Conservation (phyloP, 2,888 invertebrate genomes). For the Erebia aethiops region DNA sequence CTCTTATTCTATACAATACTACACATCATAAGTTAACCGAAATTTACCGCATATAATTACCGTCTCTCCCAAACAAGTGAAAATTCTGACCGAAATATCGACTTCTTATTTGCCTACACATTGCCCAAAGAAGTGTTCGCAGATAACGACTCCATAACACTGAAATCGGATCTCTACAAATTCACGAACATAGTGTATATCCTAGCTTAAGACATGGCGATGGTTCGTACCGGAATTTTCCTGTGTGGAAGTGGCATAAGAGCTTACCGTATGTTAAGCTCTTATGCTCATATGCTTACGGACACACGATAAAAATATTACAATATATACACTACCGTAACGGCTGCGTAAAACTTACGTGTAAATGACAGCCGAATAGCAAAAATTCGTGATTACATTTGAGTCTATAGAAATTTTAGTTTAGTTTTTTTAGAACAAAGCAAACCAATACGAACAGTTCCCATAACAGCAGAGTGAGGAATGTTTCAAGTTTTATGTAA, state of each 20-base stretch:
- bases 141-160: no score
- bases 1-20: slow-evolving; percentile 40
- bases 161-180: not conserved
- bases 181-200: not conserved
- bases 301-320: slow-evolving; percentile 48
- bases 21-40: slow-evolving; percentile 35
- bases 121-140: not conserved
- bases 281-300: not conserved
- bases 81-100: not conserved
- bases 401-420: slow-evolving; percentile 54
- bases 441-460: slow-evolving; percentile 32
- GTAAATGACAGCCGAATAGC: slow-evolving; percentile 63
- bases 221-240: not conserved
- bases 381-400: slow-evolving; percentile 64
- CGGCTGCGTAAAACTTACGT: slow-evolving; percentile 55
- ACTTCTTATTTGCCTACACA: not conserved
- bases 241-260: not conserved
- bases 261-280: slow-evolving; percentile 1
- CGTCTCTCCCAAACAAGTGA: not conserved
- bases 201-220: not conserved
- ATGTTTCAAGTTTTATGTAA: not conserved
- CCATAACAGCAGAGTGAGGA: slow-evolving; percentile 8
- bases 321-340: slow-evolving; percentile 53
- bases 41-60: slow-evolving; percentile 31
- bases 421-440: slow-evolving; percentile 27